Conservation (phyloP, 2,113 vertebrate species). For the Macrotis lagotis region DNA sequence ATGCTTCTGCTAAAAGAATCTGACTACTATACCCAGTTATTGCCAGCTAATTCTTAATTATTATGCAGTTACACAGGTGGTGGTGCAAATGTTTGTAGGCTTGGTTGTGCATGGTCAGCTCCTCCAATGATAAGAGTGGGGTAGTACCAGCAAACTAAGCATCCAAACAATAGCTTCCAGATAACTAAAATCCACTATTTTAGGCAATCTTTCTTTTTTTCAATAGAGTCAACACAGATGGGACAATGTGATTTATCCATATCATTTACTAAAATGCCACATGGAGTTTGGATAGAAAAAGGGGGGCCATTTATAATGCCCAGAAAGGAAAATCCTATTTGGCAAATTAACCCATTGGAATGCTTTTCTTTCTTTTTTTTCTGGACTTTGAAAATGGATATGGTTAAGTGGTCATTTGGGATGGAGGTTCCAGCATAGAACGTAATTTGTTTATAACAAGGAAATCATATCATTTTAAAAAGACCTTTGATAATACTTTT, state of each 20-base stretch:
- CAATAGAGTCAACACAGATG: slow-evolving; percentile 79
- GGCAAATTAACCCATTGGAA: background rate
- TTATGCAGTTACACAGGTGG: slow-evolving; percentile 12
- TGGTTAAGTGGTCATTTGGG: background rate
- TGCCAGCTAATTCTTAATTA: slow-evolving; percentile 19
- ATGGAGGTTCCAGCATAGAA: background rate
- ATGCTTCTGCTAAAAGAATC: slow-evolving; percentile 16
- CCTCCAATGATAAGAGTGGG: background rate
- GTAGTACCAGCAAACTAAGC: slow-evolving; percentile 25
- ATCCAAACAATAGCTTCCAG: slow-evolving; percentile 50
- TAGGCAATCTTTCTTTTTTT: slow-evolving; percentile 62
- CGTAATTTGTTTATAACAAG: background rate
- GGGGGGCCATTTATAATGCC: slow-evolving; percentile 25
- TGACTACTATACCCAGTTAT: background rate
- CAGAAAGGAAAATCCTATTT: background rate
- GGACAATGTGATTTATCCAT: slow-evolving; percentile 70
- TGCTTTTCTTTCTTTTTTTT: background rate
- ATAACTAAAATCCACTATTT: slow-evolving; percentile 60
- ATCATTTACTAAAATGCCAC: slow-evolving; percentile 74
- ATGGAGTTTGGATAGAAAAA: slow-evolving; percentile 35
- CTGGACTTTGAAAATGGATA: background rate
- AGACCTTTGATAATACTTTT: background rate
- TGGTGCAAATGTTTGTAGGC: background rate
- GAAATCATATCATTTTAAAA: background rate
- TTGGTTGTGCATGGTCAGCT: background rate